A percentile compares a stretch with the other conserved stretches of the same genome.
Conservation (phyloP, 2,113 vertebrate species). For the Clarias magur region DNA sequence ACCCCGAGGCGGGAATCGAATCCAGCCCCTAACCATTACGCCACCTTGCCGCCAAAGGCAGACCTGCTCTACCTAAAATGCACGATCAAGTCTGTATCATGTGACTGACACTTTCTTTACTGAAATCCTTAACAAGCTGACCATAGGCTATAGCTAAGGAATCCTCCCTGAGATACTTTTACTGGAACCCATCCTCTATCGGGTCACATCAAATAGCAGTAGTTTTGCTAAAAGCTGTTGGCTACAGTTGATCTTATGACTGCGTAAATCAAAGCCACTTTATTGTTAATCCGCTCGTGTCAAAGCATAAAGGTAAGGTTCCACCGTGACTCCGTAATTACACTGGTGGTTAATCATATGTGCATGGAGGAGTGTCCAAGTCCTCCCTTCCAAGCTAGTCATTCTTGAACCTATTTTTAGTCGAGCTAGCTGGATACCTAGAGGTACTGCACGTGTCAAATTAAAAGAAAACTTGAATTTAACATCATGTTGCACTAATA, state of each 20-base stretch:
- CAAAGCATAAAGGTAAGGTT: neutral
- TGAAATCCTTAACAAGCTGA: neutral
- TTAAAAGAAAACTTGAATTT: neutral
- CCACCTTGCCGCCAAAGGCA: neutral
- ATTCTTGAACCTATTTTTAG: neutral
- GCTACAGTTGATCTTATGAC: neutral
- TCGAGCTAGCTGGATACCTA: neutral
- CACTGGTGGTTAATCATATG: slow-evolving; percentile 5
- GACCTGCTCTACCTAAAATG: neutral
- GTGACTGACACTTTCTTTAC: neutral
- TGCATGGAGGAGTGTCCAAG: neutral
- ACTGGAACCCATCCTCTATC: neutral
- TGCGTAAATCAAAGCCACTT: neutral
- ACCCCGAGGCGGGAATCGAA: too few species aligned
- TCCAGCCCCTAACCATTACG: too few species aligned
- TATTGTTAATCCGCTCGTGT: neutral
- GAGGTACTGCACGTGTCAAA: neutral
- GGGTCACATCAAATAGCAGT: neutral
- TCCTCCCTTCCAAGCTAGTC: neutral
- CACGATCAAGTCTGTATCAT: neutral
- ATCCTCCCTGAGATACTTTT: neutral
- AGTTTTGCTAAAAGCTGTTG: neutral
- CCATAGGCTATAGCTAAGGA: neutral
- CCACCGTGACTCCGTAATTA: neutral
- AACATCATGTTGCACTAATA: neutral